A percentile compares a stretch with the other conserved stretches of the same genome.
These are phyloP conservation scores for Procambarus clarkii DNA, from an alignment of 1,140 invertebrate species.

Conservation along the genomic window DNA sequence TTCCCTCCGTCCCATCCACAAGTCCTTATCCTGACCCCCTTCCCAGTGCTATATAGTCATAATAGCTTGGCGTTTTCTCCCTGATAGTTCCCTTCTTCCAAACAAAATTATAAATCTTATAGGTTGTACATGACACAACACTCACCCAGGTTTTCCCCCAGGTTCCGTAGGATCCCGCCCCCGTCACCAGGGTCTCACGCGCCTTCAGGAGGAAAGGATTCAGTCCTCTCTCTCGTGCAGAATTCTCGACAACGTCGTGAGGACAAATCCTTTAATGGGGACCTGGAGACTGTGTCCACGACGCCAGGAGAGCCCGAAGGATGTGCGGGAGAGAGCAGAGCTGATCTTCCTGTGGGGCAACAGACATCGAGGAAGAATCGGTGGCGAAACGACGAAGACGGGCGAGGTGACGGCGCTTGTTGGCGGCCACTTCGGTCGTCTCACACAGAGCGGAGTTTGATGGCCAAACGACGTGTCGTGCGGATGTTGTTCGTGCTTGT, in stretches of 20 bases:
- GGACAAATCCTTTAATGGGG: neutral
- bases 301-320: neutral
- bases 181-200: neutral
- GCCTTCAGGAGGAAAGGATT: neutral
- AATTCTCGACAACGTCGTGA: neutral
- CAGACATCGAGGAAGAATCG: neutral
- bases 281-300: neutral
- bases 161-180: neutral
- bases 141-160: neutral
- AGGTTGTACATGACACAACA: too few relatives aligned
- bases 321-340: neutral
- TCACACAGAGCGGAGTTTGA: constrained; percentile 86
- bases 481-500: constrained; percentile 94
- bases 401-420: neutral
- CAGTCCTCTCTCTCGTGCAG: neutral
- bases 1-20: too few relatives aligned
- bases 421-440: constrained; percentile 80
- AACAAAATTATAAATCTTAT: too few relatives aligned
- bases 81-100: too few relatives aligned
- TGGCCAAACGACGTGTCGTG: constrained; percentile 89
- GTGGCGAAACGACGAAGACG: neutral
- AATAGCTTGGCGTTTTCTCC: too few relatives aligned
- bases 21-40: too few relatives aligned
- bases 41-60: too few relatives aligned
- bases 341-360: neutral